Conservation (phyloP, 2,113 vertebrate species). For the Boleophthalmus pectinirostris region DNA sequence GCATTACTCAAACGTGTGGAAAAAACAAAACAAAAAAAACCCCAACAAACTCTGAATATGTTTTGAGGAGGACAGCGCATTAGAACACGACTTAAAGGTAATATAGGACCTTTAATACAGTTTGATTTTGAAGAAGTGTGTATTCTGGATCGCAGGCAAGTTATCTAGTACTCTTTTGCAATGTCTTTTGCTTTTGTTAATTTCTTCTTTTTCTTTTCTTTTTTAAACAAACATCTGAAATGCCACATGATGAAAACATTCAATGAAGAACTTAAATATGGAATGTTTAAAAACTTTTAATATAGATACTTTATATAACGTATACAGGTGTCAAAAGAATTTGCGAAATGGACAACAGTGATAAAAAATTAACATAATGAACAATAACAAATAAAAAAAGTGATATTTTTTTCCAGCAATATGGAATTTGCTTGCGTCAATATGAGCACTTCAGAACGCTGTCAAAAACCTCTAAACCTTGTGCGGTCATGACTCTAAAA, state of each 20-base stretch:
- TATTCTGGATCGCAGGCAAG: no score
- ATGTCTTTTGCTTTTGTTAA: neutral
- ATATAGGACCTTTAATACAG: no score
- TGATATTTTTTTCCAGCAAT: constrained; percentile 51
- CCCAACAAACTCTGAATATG: no score
- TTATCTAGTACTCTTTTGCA: no score
- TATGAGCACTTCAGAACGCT: constrained; percentile 27
- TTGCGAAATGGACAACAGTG: constrained; percentile 54
- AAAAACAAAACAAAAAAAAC: no score
- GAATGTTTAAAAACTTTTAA: constrained; percentile 63
- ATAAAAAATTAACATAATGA: constrained; percentile 33
- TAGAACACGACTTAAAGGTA: no score
- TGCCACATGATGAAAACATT: neutral
- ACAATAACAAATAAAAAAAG: constrained; percentile 42
- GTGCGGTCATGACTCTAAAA: constrained; percentile 30
- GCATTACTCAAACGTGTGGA: no score
- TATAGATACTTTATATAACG: constrained; percentile 67
- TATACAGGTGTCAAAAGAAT: constrained; percentile 62
- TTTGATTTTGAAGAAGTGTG: no score
- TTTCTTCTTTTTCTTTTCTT: neutral
- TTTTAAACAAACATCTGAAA: neutral
- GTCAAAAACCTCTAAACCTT: constrained; percentile 22
- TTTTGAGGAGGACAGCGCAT: no score
- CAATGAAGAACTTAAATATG: constrained; percentile 51
- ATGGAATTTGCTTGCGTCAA: constrained; percentile 37